Conservation (phyloP, 2,113 vertebrate genomes). For the Oryzias curvinotus region DNA sequence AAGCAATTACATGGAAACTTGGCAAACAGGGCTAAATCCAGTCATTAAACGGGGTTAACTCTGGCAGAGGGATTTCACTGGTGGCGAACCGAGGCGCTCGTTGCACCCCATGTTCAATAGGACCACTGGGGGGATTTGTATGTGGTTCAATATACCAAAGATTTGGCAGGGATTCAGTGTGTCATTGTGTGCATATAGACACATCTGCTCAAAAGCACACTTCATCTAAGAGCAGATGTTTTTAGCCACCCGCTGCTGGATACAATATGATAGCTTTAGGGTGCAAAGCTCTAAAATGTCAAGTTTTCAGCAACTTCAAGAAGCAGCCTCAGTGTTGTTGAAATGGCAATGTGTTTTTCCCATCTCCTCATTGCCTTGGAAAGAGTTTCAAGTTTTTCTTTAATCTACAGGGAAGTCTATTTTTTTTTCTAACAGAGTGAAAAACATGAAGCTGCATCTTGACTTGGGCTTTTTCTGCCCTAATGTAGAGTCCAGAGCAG, state of each 20-base stretch:
- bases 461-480: constrained; percentile 22
- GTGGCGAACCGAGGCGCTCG: constrained; percentile 42
- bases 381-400: not conserved
- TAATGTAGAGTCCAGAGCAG: constrained; percentile 10
- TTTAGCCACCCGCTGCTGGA: constrained; percentile 59
- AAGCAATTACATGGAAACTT: constrained; percentile 76
- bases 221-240: constrained; percentile 59
- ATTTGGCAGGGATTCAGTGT: constrained; percentile 48
- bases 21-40: constrained; percentile 67
- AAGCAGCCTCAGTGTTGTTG: not conserved
- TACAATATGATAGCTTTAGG: constrained; percentile 50
- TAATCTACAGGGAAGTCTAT: not conserved
- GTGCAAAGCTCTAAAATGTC: constrained; percentile 41
- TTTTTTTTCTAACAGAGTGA: not conserved
- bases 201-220: constrained; percentile 57
- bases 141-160: constrained; percentile 44
- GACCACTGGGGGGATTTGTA: constrained; percentile 33
- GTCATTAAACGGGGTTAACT: constrained; percentile 71
- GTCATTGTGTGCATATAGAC: constrained; percentile 51
- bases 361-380: constrained; percentile 8
- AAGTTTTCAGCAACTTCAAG: constrained; percentile 51
- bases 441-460: constrained; percentile 18
- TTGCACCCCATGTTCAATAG: constrained; percentile 46
- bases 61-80: constrained; percentile 54
- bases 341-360: constrained; percentile 32